These are phyloP conservation scores for Naso thynnoides DNA, from an alignment of 2,797 vertebrate species.

Conservation along the genomic window DNA sequence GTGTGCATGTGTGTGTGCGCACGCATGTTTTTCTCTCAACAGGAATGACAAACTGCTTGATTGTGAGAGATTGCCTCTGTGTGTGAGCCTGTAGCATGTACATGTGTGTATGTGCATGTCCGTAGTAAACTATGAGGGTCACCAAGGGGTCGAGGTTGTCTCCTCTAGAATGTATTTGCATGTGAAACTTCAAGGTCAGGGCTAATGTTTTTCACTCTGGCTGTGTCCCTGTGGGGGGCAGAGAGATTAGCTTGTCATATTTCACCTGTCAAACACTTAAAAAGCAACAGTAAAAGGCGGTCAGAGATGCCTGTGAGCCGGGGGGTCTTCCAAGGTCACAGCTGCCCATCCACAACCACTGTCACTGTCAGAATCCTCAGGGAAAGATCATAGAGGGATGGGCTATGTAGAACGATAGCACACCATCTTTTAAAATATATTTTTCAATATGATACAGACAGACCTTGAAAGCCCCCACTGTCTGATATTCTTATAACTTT, in stretches of 20 bases:
- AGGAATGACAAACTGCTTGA: constrained; percentile 43
- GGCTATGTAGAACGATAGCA: not conserved
- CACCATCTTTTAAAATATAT: constrained; percentile 24
- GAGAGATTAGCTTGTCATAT: constrained; percentile 79
- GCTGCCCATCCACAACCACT: constrained; percentile 58
- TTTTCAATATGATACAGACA: not conserved
- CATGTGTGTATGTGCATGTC: constrained; percentile 29
- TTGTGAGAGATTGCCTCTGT: constrained; percentile 36
- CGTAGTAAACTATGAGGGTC: constrained; percentile 51
- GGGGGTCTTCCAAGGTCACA: constrained; percentile 60
- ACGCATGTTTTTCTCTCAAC: constrained; percentile 9
- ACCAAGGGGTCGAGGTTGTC: constrained; percentile 59
- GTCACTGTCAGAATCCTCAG: constrained; percentile 23
- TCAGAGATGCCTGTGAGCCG: constrained; percentile 25
- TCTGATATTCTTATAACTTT: constrained; percentile 8
- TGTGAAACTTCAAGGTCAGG: constrained; percentile 80
- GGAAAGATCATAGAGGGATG: not conserved
- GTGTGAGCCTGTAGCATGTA: constrained; percentile 12
- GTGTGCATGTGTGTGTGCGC: constrained; percentile 25
- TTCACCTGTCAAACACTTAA: constrained; percentile 80
- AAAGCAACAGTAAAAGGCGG: constrained; percentile 48
- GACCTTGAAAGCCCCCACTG: constrained; percentile 22
- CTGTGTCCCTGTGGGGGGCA: constrained; percentile 66
- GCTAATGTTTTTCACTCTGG: constrained; percentile 72
- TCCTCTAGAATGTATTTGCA: constrained; percentile 76